Percentiles rank a stretch among this genome's conserved stretches.
Conservation (phyloP, 2,888 invertebrate genomes). For the Cerastoderma edule region DNA sequence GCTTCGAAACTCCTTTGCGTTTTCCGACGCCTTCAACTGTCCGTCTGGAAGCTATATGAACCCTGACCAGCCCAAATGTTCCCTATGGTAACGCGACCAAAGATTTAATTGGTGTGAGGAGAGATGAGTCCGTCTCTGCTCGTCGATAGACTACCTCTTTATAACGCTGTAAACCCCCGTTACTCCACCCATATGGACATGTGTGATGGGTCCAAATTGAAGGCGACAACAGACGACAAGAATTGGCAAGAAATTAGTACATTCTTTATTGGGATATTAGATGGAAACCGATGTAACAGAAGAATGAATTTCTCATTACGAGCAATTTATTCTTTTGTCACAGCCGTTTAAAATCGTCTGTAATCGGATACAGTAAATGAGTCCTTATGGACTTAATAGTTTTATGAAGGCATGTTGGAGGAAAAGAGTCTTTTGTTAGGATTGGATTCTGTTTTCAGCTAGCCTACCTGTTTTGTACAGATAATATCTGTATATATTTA, state of each 20-base stretch:
- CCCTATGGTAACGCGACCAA: constrained; percentile 15
- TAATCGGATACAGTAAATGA: no score
- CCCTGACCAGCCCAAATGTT: constrained; percentile 52
- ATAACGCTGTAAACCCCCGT: background rate
- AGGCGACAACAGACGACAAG: background rate
- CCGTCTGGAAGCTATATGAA: constrained; percentile 71
- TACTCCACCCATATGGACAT: background rate
- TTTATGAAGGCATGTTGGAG: no score
- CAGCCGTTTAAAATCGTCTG: background rate
- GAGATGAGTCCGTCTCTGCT: background rate
- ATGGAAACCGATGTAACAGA: background rate
- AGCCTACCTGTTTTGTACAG: no score
- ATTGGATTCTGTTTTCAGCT: no score
- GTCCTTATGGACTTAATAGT: no score
- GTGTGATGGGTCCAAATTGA: background rate
- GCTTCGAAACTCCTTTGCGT: constrained; percentile 71
- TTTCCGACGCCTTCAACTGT: constrained; percentile 73
- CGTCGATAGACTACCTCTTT: background rate
- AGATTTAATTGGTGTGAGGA: background rate
- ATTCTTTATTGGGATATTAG: background rate
- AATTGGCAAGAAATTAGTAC: background rate
- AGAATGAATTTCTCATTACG: background rate
- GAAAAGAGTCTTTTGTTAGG: no score
- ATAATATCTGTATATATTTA: no score
- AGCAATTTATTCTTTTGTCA: background rate